phyloP scores from a whole-genome alignment of 2,797 vertebrate genomes.

The Argyrosomus regius region DNA sequence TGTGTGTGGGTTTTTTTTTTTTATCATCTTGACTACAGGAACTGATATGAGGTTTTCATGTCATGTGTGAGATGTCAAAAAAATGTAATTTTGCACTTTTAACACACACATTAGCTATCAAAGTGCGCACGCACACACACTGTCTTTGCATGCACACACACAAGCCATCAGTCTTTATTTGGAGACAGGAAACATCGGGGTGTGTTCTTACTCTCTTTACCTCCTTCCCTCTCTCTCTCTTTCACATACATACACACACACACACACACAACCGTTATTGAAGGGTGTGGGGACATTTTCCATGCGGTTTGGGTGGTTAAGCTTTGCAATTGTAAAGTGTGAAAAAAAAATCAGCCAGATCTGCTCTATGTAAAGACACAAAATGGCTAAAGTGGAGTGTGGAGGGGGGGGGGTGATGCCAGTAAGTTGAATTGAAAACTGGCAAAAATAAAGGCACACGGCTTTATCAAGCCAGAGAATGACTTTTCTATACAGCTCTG shows the following conservation, averaged over 20 bases:
- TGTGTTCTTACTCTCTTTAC: constrained; percentile 57
- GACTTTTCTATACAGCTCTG: constrained; percentile 28
- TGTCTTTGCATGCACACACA: constrained; percentile 20
- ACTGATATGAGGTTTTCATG: constrained; percentile 12
- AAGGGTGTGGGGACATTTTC: constrained; percentile 78
- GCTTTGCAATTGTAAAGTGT: constrained; percentile 68
- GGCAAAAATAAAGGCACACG: not conserved
- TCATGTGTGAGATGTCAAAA: constrained; percentile 14
- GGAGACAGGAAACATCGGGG: constrained; percentile 76
- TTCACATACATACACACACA: constrained; percentile 36
- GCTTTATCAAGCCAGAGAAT: constrained; percentile 31
- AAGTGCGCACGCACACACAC: not conserved
- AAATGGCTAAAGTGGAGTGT: constrained; percentile 46
- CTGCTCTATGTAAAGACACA: constrained; percentile 45
- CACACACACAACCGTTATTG: constrained; percentile 62
- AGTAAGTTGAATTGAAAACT: constrained; percentile 32
- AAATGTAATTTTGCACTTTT: not conserved
- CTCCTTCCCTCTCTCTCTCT: constrained; percentile 39
- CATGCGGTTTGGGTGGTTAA: constrained; percentile 73
- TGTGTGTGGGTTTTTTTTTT: not conserved
- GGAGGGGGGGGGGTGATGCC: constrained; percentile 11
- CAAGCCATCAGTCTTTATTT: constrained; percentile 65
- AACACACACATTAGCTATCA: not conserved
- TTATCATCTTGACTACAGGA: not conserved
- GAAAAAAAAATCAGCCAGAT: constrained; percentile 55